These are phyloP conservation scores for Myotis davidii DNA, from an alignment of 2,113 vertebrate genomes.

Conservation along the genomic window DNA sequence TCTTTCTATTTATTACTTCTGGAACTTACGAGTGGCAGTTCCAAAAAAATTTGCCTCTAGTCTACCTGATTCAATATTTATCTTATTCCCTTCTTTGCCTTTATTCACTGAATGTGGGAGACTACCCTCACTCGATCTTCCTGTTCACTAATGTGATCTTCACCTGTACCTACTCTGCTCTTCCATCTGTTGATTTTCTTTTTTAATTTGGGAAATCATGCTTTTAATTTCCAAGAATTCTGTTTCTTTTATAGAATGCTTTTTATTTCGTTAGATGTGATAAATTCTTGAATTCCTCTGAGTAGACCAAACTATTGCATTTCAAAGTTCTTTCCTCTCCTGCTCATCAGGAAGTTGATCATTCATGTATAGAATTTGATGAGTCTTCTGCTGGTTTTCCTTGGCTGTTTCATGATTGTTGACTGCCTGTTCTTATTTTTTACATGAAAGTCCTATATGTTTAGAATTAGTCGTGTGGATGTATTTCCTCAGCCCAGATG, in stretches of 20 bases:
- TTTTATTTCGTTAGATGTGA: background rate
- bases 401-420: background rate
- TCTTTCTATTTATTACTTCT: background rate
- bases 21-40: background rate
- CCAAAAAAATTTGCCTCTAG: background rate
- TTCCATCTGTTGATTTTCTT: background rate
- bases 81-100: background rate
- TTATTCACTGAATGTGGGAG: background rate
- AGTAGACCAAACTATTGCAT: background rate
- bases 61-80: background rate
- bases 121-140: background rate
- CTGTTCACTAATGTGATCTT: background rate
- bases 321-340: background rate
- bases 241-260: background rate
- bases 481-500: background rate
- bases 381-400: background rate
- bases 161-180: background rate
- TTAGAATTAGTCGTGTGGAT: background rate
- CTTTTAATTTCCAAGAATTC: constrained; percentile 13
- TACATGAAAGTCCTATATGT: background rate
- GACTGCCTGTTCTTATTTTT: background rate
- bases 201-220: background rate
- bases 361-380: background rate
- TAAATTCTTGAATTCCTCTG: background rate
- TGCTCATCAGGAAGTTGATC: background rate